A percentile compares a stretch with the other conserved stretches of the same genome.
Conservation (phyloP, 2,797 vertebrate species). For the Pseudochirops cupreus region DNA sequence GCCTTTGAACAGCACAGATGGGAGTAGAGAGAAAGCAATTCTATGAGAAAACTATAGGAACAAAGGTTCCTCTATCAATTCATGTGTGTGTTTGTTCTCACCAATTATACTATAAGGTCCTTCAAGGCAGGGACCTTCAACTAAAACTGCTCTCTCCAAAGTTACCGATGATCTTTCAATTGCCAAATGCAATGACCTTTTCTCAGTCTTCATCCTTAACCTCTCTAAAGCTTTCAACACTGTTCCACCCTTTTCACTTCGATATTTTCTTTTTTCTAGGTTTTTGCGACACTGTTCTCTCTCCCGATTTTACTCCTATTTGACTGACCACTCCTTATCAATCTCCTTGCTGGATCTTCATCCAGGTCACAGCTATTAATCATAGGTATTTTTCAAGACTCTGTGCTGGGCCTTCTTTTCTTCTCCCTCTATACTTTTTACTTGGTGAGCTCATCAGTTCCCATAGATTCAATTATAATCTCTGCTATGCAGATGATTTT, state of each 20-base stretch:
- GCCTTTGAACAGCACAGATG: neutral
- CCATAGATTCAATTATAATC: neutral
- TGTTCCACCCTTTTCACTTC: neutral
- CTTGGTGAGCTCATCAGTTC: neutral
- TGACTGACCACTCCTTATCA: neutral
- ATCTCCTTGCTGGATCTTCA: neutral
- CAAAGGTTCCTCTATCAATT: neutral
- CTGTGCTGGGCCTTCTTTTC: neutral
- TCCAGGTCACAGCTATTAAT: neutral
- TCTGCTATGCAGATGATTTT: neutral
- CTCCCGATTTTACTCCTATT: neutral
- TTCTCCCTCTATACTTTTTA: neutral
- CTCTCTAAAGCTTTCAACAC: neutral
- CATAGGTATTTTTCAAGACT: neutral
- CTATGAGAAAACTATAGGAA: neutral
- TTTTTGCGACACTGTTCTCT: neutral
- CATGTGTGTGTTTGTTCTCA: neutral
- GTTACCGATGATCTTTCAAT: neutral
- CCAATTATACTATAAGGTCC: neutral
- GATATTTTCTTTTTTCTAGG: neutral
- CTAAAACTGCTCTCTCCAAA: neutral
- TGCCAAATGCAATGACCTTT: neutral
- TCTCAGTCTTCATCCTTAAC: neutral
- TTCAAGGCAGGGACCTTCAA: neutral
- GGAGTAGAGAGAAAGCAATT: neutral